phyloP scores from a whole-genome alignment of 2,888 invertebrate species.

The Monoplex corrugatus region DNA sequence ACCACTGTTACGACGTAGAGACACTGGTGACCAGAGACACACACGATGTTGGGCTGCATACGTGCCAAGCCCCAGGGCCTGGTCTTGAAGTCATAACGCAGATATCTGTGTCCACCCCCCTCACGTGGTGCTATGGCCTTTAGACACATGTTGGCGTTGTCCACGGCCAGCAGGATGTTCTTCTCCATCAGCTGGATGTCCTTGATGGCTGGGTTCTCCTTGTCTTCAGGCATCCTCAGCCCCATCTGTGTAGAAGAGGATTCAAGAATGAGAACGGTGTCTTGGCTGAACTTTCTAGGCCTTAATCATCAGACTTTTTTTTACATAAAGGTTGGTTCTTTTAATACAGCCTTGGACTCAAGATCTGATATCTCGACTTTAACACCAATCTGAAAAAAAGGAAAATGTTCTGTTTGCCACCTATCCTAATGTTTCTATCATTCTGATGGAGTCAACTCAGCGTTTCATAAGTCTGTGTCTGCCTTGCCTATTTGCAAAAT shows the following conservation, averaged over 20 bases:
- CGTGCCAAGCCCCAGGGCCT: slow-evolving; percentile 46
- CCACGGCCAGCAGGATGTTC: slow-evolving; percentile 45
- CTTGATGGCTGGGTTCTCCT: slow-evolving; percentile 49
- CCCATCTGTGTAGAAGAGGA: slow-evolving; percentile 21
- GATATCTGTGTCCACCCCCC: slow-evolving; percentile 6
- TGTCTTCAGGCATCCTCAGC: slow-evolving; percentile 50
- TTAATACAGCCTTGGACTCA: too few relatives aligned
- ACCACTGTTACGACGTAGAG: slow-evolving; percentile 52
- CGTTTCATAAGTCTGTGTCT: too few relatives aligned
- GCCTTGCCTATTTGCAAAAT: too few relatives aligned
- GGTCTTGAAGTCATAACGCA: slow-evolving; percentile 41
- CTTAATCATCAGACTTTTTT: too few relatives aligned
- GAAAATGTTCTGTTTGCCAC: too few relatives aligned
- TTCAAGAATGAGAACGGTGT: neutral
- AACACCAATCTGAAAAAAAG: too few relatives aligned
- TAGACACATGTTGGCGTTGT: slow-evolving; percentile 53
- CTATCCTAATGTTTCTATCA: too few relatives aligned
- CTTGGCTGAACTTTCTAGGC: too few relatives aligned
- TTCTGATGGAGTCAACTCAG: too few relatives aligned
- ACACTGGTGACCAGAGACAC: slow-evolving; percentile 51
- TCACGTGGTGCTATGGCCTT: slow-evolving; percentile 39
- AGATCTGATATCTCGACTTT: too few relatives aligned
- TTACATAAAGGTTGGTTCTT: too few relatives aligned
- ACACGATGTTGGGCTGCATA: slow-evolving; percentile 49
- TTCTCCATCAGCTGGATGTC: slow-evolving; percentile 48